Conservation (phyloP, 2,113 vertebrate species). For the Archilochus colubris region DNA sequence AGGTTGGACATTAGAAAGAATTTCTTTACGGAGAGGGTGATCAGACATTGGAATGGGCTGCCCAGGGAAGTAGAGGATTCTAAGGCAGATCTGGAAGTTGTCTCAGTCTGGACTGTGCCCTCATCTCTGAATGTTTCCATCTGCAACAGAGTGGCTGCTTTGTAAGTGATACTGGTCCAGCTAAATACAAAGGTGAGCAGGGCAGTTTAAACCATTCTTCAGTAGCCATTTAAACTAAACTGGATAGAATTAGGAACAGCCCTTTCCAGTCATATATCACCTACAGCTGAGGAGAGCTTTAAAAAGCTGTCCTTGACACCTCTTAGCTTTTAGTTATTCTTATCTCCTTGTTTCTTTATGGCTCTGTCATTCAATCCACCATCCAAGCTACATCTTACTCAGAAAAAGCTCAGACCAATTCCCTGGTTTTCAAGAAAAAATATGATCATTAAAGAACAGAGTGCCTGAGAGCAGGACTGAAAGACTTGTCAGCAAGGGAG, state of each 20-base stretch:
- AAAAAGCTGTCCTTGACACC: slow-evolving; percentile 26
- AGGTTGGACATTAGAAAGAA: too few species aligned
- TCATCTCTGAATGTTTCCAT: neutral
- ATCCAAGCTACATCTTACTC: neutral
- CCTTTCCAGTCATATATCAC: neutral
- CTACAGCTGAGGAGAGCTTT: neutral
- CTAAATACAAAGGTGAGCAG: neutral
- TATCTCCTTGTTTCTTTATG: slow-evolving; percentile 31
- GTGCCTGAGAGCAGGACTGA: neutral
- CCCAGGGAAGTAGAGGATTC: too few species aligned
- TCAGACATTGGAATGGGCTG: too few species aligned
- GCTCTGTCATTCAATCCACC: neutral
- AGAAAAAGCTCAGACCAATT: neutral
- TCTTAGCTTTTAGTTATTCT: slow-evolving; percentile 10
- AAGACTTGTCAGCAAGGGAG: neutral
- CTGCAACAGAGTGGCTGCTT: neutral
- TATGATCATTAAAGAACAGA: neutral
- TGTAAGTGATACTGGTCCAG: neutral
- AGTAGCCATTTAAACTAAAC: slow-evolving; percentile 5
- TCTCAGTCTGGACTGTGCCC: neutral
- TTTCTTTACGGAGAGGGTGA: too few species aligned
- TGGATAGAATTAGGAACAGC: neutral
- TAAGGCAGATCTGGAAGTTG: neutral
- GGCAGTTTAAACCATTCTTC: neutral
- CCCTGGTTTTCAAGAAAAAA: neutral